phyloP scores from a whole-genome alignment of 2,888 invertebrate genomes.

The Electrophaes corylata region DNA sequence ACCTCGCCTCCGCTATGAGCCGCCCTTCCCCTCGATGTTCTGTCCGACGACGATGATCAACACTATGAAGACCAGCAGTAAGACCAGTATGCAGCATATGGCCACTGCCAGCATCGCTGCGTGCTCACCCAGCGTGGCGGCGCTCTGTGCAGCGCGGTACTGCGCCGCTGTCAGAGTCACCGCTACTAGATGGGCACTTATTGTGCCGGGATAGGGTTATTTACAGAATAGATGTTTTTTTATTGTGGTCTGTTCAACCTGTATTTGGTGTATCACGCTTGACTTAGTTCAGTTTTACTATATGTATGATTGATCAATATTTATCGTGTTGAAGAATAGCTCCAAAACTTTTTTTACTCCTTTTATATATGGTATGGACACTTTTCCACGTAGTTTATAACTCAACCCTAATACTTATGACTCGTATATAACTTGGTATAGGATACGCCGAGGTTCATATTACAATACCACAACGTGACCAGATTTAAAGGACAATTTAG shows the following conservation, averaged over 20 bases:
- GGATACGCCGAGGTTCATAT: neutral
- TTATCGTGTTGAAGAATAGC: neutral
- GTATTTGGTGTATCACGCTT: neutral
- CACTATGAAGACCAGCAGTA: conserved; percentile 91
- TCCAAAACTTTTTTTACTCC: neutral
- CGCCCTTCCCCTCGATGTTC: conserved; percentile 87
- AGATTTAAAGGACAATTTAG: conserved; percentile 26
- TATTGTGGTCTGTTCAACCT: neutral
- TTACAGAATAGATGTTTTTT: neutral
- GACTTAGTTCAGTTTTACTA: too few species aligned
- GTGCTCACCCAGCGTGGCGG: conserved; percentile 82
- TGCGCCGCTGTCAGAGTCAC: conserved; percentile 66
- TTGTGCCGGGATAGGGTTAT: conserved; percentile 40
- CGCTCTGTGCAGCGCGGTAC: conserved; percentile 64
- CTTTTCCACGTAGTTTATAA: too few species aligned
- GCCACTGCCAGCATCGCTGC: conserved; percentile 92
- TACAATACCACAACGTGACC: neutral
- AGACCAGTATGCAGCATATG: conserved; percentile 92
- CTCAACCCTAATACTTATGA: too few species aligned
- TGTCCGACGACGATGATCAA: conserved; percentile 93
- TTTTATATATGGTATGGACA: too few species aligned
- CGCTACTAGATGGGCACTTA: conserved; percentile 63
- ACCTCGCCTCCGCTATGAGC: conserved; percentile 77
- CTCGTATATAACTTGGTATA: neutral
- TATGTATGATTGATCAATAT: too few species aligned